Base-by-base conservation (phyloP, 2,797 vertebrate species). In the Cynodonichthys magdalenae region DNA sequence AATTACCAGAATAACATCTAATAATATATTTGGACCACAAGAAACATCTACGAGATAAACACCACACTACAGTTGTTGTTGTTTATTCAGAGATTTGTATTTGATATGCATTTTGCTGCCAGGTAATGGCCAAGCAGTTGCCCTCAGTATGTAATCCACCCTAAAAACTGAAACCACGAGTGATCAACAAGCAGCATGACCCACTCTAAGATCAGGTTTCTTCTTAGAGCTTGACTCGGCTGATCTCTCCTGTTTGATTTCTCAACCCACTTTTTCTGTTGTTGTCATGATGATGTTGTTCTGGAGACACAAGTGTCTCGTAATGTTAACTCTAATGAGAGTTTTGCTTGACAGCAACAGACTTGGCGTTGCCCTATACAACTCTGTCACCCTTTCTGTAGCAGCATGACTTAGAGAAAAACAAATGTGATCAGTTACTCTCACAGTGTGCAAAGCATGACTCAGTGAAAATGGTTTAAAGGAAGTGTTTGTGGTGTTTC, bases 221-320 rank as follows among this genome's bases (percentile, higher is more conserved):
- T 56, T 19, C 34, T 60, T 10, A 7, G 41, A 44, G 65, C 64
- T 18, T 0, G 5, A n/a, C 46, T 18, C 17, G 6, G 42, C 49
- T 53, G 50, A 34, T 49, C 54, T 54, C 15, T 66, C 20, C 39
- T 54, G 66, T 84, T 62, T 62, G 77, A 84, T 90, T 89, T 87
- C 87, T 72, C 87, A 90, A 89, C 74, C 62, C 28, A 63, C 24
- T 66, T 75, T 75, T 69, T 83, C 51, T 63, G 54, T 66, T 63
- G 66, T 42, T 24, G 45, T 54, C 52, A 53, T 68, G 56, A 44
- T 75, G 48, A 46, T 73, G 69, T 76, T 61, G 69, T 72, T 74
- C 68, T 82, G 47, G 63, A 79, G 44, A 46, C 50, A 39, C 53
- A 17, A 63, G 80, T 88, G 47, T 90, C 75, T 47, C 41, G 74